Conservation (phyloP, 2,113 vertebrate species). For the Xiphias gladius region DNA sequence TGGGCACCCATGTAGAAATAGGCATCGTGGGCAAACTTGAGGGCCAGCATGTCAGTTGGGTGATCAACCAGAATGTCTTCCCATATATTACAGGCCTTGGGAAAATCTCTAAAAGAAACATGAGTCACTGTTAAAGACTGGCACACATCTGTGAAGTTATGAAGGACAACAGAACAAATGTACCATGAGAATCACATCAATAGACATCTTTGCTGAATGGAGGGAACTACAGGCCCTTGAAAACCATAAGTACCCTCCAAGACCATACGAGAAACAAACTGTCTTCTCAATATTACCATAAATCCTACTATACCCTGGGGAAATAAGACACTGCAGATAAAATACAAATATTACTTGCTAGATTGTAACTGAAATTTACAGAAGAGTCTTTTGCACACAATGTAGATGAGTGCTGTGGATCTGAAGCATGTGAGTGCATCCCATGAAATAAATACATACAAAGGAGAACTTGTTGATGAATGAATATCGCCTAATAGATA, state of each 20-base stretch:
- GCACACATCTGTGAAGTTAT: neutral
- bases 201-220: neutral
- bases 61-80: constrained; percentile 91
- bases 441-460: neutral
- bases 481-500: neutral
- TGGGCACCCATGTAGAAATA: constrained; percentile 92
- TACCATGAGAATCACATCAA: neutral
- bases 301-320: neutral
- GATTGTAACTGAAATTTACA: constrained; percentile 9
- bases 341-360: constrained; percentile 13
- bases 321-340: constrained; percentile 30
- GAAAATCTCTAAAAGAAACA: constrained; percentile 83
- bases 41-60: constrained; percentile 93
- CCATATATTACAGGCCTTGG: constrained; percentile 88
- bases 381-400: neutral
- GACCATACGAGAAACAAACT: constrained; percentile 16
- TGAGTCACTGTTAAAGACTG: neutral
- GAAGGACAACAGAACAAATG: neutral
- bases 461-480: neutral
- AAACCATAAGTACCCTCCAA: neutral
- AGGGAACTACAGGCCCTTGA: constrained; percentile 9
- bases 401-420: neutral
- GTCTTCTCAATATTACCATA: constrained; percentile 4
- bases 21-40: constrained; percentile 91
- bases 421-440: constrained; percentile 5